These are phyloP conservation scores for Enteromius unitaeniatus DNA, from an alignment of 2,797 vertebrate genomes.

Conservation along the genomic window DNA sequence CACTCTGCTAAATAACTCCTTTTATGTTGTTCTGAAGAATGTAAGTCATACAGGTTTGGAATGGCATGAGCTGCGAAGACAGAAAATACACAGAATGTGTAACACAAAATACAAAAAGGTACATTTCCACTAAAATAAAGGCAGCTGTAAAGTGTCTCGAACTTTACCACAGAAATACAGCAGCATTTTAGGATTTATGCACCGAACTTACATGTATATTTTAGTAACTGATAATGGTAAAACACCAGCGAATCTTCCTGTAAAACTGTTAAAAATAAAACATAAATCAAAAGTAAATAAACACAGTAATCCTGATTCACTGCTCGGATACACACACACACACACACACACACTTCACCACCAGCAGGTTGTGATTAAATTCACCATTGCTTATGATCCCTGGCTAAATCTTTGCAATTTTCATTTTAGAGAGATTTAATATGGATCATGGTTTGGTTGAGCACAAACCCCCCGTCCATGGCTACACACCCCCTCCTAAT, in stretches of 20 bases:
- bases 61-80: background rate
- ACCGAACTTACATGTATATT: background rate
- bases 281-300: slow-evolving; percentile 70
- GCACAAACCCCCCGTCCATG: slow-evolving; percentile 71
- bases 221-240: background rate
- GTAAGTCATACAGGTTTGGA: background rate
- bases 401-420: slow-evolving; percentile 95
- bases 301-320: slow-evolving; percentile 78
- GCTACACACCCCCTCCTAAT: slow-evolving; percentile 80
- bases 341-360: slow-evolving; percentile 59
- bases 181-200: background rate
- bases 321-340: slow-evolving; percentile 47
- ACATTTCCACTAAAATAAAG: background rate
- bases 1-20: background rate
- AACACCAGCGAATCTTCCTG: background rate
- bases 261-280: background rate
- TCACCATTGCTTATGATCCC: slow-evolving; percentile 87
- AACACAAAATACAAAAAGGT: background rate
- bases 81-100: background rate
- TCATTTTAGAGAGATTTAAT: slow-evolving; percentile 98
- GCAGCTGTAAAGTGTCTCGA: background rate
- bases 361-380: slow-evolving; percentile 89
- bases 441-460: slow-evolving; percentile 86
- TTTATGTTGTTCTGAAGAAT: background rate
- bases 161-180: background rate